phyloP scores from a whole-genome alignment of 2,113 vertebrate genomes.

The Odontesthes bonariensis region DNA sequence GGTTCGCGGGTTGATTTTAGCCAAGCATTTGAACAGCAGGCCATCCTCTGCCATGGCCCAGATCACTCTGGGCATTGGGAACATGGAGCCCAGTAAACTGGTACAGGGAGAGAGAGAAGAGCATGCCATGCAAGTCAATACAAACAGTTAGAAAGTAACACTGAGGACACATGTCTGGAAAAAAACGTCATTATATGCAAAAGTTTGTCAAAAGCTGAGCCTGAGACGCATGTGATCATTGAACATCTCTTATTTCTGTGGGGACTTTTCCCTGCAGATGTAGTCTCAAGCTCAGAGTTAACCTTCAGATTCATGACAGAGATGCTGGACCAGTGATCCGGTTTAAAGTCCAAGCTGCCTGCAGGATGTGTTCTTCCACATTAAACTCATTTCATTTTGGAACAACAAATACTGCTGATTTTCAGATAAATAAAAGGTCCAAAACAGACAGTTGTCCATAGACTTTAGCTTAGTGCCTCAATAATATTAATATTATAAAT shows the following conservation, averaged over 20 bases:
- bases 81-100: slow-evolving; percentile 96
- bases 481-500: background rate
- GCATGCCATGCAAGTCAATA: slow-evolving; percentile 50
- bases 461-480: background rate
- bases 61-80: slow-evolving; percentile 96
- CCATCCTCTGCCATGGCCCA: slow-evolving; percentile 98
- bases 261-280: too few species aligned
- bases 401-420: too few species aligned
- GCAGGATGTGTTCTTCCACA: background rate
- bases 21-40: slow-evolving; percentile 92
- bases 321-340: background rate
- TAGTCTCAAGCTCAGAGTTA: too few species aligned
- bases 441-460: too few species aligned
- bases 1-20: slow-evolving; percentile 86
- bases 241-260: background rate
- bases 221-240: too few species aligned
- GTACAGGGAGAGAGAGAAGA: slow-evolving; percentile 39
- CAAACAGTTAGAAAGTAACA: slow-evolving; percentile 14
- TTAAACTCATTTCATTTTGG: background rate
- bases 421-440: too few species aligned
- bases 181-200: background rate
- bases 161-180: background rate
- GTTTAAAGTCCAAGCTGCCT: background rate
- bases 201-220: background rate
- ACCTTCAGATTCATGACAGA: background rate